Evolutionary conservation across 2,113 vertebrate species (phyloP), one percentile per base, ranked within the genome.

Genomic region (Neolamprologus longior): DNA sequence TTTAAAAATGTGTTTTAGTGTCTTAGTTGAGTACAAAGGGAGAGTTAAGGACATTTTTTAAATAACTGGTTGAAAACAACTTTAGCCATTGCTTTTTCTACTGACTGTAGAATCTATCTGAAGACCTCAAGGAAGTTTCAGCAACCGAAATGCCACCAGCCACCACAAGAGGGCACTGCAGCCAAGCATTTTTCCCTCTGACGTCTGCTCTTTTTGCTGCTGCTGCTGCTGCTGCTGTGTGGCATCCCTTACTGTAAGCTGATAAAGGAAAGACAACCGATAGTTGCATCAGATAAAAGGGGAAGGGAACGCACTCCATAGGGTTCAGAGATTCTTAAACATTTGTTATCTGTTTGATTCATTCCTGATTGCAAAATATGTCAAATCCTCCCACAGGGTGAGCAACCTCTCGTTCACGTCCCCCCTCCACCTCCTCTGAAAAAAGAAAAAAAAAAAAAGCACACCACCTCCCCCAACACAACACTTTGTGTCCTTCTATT

Each of bases 271-370:
- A 95, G 91, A 93, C 93, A 94, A 87, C 83, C 14, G 90, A 95
- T 94, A 83, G 90, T 89, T 85, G 86, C 82, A 88, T 88, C 91
- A 90, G 95, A 96, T 96, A 94, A 94, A 92, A 84, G 42, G 24
- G 40, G 58, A 61, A 87, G 88, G 84, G 90, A 91, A 90, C 83
- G 83, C 82, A 71, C 94, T 96, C 95, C 94, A 93, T 88, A 90
- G 94, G 96, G 95, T 94, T 92, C 92, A 76, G 84, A 94, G 91
- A 97, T 95, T 95, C 94, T 95, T 96, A 95, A 97, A 96, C 93
- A 96, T 92, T 92, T 94, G 95, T 96, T 96, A 97, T 97, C 96
- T 95, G 82, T 90, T 94, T 90, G 94, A 96, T 97, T 96, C 94
- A 94, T 93, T 96, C 93, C 92, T 94, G 95, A 96, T 96, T 94